phyloP scores from a whole-genome alignment of 2,797 vertebrate species.

The Crocodylus rhombifer region DNA sequence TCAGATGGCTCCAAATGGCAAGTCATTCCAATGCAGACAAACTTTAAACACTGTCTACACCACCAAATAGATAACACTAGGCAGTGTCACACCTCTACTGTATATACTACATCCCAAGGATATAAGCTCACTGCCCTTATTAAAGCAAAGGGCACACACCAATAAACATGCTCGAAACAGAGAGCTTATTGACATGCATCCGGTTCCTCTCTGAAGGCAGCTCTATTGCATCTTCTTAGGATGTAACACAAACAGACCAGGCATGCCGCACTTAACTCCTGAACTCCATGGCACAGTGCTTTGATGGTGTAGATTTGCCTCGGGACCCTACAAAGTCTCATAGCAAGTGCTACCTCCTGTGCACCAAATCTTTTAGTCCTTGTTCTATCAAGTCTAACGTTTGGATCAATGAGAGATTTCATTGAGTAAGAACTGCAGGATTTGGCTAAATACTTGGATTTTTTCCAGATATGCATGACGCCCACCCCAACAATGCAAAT shows the following conservation, averaged over 20 bases:
- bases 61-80: too few species aligned
- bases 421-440: accelerated
- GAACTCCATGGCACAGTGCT: too few species aligned
- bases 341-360: background rate
- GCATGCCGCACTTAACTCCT: too few species aligned
- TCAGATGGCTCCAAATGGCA: background rate
- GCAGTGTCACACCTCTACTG: too few species aligned
- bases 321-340: background rate
- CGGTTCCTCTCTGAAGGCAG: too few species aligned
- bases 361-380: background rate
- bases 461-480: background rate
- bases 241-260: too few species aligned
- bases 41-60: background rate
- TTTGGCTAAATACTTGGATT: conserved; percentile 35
- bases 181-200: too few species aligned
- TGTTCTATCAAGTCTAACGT: background rate
- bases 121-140: too few species aligned
- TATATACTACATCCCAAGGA: too few species aligned
- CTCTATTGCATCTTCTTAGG: too few species aligned
- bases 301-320: background rate
- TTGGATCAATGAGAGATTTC: background rate
- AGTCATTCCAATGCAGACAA: accelerated
- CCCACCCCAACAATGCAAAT: background rate
- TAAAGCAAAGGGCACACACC: too few species aligned
- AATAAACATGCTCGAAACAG: too few species aligned